Evolutionary conservation across 1,140 invertebrate species (phyloP).

Genomic region (Heliconius hewitsoni): DNA sequence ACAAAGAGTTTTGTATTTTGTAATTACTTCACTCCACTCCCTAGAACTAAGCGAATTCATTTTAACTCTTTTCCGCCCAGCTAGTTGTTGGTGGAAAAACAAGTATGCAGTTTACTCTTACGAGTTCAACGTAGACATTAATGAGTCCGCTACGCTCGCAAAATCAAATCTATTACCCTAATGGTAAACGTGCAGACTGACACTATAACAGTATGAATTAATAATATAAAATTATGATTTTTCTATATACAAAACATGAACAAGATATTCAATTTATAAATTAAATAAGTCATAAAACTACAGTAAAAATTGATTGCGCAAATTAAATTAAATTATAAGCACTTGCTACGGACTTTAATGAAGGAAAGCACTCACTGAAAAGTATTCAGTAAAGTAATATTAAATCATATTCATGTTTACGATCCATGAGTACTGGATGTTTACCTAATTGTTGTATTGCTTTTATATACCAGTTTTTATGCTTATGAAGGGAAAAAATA

Average conservation of each 20-base stretch:
- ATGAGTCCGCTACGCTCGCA: no score
- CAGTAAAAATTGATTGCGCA: constrained; percentile 55
- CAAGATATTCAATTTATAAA: background rate
- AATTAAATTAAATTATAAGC: constrained; percentile 5
- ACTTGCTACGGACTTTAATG: constrained; percentile 9
- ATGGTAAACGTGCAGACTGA: no score
- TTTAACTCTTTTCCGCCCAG: no score
- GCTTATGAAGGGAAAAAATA: no score
- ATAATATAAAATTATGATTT: background rate
- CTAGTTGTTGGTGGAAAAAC: no score
- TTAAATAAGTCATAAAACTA: constrained; percentile 45
- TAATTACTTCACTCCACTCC: no score
- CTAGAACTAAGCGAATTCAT: no score
- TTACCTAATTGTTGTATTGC: constrained; percentile 28
- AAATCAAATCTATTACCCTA: no score
- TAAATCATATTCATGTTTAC: constrained; percentile 63
- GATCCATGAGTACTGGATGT: constrained; percentile 39
- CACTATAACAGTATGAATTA: background rate
- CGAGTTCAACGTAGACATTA: no score
- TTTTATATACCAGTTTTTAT: constrained; percentile 1
- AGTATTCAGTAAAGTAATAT: constrained; percentile 60
- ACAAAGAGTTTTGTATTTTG: no score
- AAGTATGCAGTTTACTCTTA: no score
- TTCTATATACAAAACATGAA: constrained; percentile 15
- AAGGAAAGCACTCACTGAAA: constrained; percentile 47